Percentiles rank a stretch among this genome's conserved stretches.
phyloP scores from a whole-genome alignment of 1,140 invertebrate genomes.

The Melipona quadrifasciata region DNA sequence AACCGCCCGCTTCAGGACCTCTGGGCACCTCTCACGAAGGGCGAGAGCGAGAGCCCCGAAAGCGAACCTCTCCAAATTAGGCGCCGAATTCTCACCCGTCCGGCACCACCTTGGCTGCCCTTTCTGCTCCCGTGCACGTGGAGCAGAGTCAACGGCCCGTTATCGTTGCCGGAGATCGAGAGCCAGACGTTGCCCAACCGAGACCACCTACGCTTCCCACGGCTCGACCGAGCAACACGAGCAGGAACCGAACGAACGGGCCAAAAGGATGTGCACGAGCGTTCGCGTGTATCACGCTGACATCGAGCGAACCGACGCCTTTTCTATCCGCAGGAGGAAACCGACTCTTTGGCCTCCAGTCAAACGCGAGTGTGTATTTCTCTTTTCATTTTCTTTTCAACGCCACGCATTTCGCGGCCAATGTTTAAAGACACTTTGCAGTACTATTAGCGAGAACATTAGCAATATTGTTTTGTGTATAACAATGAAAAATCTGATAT shows the following conservation, averaged over 20 bases:
- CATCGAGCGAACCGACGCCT: not conserved
- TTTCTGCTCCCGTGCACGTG: slow-evolving; percentile 60
- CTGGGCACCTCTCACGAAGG: not conserved
- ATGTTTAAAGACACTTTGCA: too few species aligned
- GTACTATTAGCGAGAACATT: too few species aligned
- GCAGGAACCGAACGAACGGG: not conserved
- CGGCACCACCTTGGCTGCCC: slow-evolving; percentile 30
- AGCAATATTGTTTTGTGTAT: too few species aligned
- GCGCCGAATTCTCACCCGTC: slow-evolving; percentile 61
- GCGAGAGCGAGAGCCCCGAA: slow-evolving; percentile 8
- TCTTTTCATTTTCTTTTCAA: not conserved
- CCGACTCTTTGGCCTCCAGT: not conserved
- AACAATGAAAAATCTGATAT: too few species aligned
- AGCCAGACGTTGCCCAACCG: slow-evolving; percentile 23
- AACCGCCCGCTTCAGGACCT: slow-evolving; percentile 10
- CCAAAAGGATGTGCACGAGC: not conserved
- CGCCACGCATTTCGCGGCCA: too few species aligned
- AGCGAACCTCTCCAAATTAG: slow-evolving; percentile 61
- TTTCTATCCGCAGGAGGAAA: not conserved
- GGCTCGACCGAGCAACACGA: not conserved
- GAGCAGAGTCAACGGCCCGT: slow-evolving; percentile 58
- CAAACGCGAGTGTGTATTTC: not conserved
- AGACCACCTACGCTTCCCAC: slow-evolving; percentile 63
- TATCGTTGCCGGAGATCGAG: slow-evolving; percentile 56
- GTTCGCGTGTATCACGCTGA: not conserved